Conservation (phyloP, 2,888 invertebrate species). For the Stictocephala bisonia region DNA sequence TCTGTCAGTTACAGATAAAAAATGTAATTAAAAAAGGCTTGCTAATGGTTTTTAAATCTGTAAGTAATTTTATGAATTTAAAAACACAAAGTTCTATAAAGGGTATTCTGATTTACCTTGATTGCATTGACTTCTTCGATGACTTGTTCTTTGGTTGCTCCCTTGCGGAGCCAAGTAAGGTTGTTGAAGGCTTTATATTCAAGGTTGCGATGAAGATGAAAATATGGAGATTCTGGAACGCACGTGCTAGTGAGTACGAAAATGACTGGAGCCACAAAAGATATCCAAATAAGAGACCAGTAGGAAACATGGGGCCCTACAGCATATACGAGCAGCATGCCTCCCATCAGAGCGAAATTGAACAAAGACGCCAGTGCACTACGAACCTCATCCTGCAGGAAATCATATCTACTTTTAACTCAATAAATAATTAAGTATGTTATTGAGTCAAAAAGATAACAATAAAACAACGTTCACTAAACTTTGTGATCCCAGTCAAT, state of each 20-base stretch:
- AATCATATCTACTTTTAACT: no score
- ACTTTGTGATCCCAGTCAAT: no score
- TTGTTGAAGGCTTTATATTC: conserved; percentile 53
- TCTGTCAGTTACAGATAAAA: no score
- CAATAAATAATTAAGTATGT: no score
- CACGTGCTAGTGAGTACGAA: conserved; percentile 52
- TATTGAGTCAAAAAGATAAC: no score
- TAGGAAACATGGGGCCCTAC: conserved; percentile 80
- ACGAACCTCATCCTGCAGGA: conserved; percentile 77
- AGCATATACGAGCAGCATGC: conserved; percentile 76
- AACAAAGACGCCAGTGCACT: conserved; percentile 86
- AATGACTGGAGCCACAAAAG: conserved; percentile 46
- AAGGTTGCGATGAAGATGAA: conserved; percentile 46
- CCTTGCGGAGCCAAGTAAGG: conserved; percentile 53
- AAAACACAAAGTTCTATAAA: not conserved
- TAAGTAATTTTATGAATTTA: not conserved
- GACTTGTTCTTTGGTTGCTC: conserved; percentile 44
- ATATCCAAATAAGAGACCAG: conserved; percentile 64
- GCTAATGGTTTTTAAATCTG: no score
- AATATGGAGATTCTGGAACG: conserved; percentile 56
- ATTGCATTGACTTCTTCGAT: conserved; percentile 52
- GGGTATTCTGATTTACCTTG: conserved; percentile 47
- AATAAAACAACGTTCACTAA: no score
- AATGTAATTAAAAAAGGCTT: no score
- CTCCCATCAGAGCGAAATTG: conserved; percentile 77